A percentile compares a stretch with the other conserved stretches of the same genome.
phyloP scores from a whole-genome alignment of 64 coral and sea anemone genomes.

The Hydrozoanthus tunicans region DNA sequence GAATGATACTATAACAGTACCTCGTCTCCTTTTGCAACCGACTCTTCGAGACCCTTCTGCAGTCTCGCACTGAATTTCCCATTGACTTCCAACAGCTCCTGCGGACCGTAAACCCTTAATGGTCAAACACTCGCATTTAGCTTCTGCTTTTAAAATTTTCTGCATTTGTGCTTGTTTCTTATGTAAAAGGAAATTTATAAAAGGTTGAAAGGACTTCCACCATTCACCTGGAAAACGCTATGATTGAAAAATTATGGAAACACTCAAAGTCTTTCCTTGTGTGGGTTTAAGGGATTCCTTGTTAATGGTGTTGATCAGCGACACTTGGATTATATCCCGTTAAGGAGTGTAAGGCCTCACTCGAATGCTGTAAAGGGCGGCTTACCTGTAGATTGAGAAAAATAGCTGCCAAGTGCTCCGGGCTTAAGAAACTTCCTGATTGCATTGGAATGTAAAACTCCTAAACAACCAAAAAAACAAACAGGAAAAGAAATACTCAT shows the following conservation, averaged over 20 bases:
- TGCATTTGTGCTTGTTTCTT: too few species aligned
- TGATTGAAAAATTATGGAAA: too few species aligned
- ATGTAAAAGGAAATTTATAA: too few species aligned
- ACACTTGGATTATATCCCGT: too few species aligned
- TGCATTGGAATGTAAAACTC: conserved; percentile 98
- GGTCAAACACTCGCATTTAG: not conserved
- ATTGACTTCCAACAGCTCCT: conserved; percentile 92
- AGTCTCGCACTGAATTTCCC: conserved; percentile 83
- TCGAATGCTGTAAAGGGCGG: not conserved
- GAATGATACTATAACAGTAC: conserved; percentile 15
- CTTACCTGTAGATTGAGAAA: conserved; percentile 95
- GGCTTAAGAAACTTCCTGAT: conserved; percentile 85
- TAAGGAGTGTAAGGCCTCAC: too few species aligned
- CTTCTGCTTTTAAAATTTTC: too few species aligned
- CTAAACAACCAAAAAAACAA: conserved; percentile 24
- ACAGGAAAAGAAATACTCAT: too few species aligned
- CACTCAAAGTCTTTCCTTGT: too few species aligned
- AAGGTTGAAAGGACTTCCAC: too few species aligned
- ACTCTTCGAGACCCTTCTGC: conserved; percentile 80
- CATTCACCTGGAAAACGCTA: too few species aligned
- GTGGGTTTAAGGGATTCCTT: too few species aligned
- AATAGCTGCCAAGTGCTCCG: conserved; percentile 80
- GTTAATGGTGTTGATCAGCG: too few species aligned
- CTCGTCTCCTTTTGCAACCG: conserved; percentile 84
- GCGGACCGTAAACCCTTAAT: not conserved